These are phyloP conservation scores for Aphaenogaster rudis DNA, from an alignment of 1,140 invertebrate genomes.

Conservation along the genomic window DNA sequence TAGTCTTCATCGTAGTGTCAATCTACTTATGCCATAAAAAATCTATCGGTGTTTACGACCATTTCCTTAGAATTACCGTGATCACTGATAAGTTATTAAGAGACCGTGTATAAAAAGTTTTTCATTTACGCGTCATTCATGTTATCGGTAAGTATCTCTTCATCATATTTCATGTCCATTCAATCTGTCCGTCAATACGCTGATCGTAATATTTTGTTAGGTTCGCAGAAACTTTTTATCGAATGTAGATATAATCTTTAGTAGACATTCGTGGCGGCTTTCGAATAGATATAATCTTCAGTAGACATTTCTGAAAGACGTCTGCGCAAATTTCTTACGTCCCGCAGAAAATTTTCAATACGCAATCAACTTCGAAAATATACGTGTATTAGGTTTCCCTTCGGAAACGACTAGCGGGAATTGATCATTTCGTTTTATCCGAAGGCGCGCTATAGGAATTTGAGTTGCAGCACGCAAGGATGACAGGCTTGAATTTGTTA, in stretches of 20 bases:
- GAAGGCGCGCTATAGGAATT: background rate
- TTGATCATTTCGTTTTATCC: conserved; percentile 27
- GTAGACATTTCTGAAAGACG: background rate
- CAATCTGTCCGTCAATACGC: background rate
- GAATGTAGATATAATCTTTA: background rate
- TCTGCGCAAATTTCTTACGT: background rate
- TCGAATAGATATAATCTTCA: background rate
- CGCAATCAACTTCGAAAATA: conserved; percentile 5
- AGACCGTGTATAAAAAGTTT: background rate
- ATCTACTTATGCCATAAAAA: conserved; percentile 40
- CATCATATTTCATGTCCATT: background rate
- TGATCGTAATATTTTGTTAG: background rate
- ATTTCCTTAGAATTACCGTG: background rate
- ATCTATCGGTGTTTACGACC: background rate
- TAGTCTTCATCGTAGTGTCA: background rate
- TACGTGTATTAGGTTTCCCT: background rate
- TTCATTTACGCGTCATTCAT: background rate
- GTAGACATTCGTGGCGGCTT: background rate
- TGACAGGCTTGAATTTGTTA: conserved; percentile 8
- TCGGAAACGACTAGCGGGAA: too few species aligned
- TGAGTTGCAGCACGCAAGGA: background rate
- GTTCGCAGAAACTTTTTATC: background rate
- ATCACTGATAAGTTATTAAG: background rate
- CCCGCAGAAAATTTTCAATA: background rate
- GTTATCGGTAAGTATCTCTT: background rate